Base-by-base conservation (phyloP, 1,140 invertebrate species). In the Neomicropteryx cornuta region DNA sequence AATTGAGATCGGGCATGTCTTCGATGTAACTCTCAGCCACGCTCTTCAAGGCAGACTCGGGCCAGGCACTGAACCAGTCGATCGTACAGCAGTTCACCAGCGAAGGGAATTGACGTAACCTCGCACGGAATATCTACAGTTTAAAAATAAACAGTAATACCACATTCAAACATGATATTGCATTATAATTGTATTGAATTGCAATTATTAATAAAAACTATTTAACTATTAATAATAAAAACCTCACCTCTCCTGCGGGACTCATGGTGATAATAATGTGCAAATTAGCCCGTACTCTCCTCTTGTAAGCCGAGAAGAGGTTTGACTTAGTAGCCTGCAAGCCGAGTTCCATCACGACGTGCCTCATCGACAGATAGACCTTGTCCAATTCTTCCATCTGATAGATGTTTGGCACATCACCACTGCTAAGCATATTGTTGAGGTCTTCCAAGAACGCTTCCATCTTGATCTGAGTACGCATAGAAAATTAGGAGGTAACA, bases 31-130 rank as follows among this genome's bases (percentile, higher is more conserved):
- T 77, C 30, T 77, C 68, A 16, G 89, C 89, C n/a, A 95, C 87
- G 54, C 81, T 86, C 58, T 89, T 78, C 2, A 95, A 60, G 0
- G 90, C 88, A 44, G 91, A 81, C 52, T 87, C 81, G 0, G 90
- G 89, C 90, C 90, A 95, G 22, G 80, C 80, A 56, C 90, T 80
- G 58, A 88, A 95, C 88, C 89, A 95, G 59, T 95, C 88, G 41
- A 95, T 92, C 4, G 90, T 94, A 58, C 90, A 94, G 51, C 89
- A 94, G 56, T 90, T 94, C 1, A 95, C 81, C 5, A 95, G 65
- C 5, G 88, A 88, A 0, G 91, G 91, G 60, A 89, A 94, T 43
- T 90, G 74, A 8, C 88, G 68, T 0, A 94, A 64, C 4, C 87
- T 66, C 13, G 75, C 80, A 24, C 88, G 68, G 52, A 94, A 87